Evolutionary conservation across 2,113 vertebrate genomes (phyloP).

Genomic region (Apaloderma vittatum): DNA sequence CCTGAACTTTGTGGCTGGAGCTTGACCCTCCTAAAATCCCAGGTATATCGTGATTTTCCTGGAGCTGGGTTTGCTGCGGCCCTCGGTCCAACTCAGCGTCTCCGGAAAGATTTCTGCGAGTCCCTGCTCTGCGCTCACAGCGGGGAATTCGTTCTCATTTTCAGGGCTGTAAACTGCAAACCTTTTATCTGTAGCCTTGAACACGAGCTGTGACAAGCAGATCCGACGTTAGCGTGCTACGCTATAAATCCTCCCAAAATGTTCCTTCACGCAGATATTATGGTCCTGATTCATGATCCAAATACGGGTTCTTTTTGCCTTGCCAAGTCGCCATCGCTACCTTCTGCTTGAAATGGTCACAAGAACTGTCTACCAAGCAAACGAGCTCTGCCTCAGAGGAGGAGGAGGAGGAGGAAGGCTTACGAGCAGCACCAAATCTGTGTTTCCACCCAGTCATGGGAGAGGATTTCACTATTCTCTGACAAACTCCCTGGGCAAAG

Average conservation of each 20-base stretch:
- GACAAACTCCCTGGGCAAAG: background rate
- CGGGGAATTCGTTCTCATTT: background rate
- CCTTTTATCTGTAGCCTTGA: conserved; percentile 31
- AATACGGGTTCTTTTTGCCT: background rate
- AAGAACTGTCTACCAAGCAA: background rate
- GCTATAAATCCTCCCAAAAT: conserved; percentile 6
- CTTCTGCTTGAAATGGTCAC: background rate
- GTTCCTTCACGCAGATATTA: background rate
- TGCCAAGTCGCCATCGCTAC: conserved; percentile 43
- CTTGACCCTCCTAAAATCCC: background rate
- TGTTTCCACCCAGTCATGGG: background rate
- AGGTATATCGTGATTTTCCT: accelerated
- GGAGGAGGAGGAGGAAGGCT: background rate
- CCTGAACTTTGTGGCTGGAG: background rate
- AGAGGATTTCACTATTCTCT: background rate
- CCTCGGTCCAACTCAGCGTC: background rate
- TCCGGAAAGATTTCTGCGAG: background rate
- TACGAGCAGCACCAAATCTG: background rate
- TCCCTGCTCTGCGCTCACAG: background rate
- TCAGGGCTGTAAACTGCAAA: conserved; percentile 24
- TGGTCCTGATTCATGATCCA: conserved; percentile 25
- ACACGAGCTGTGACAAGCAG: background rate
- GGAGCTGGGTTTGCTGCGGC: background rate
- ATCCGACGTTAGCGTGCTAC: background rate
- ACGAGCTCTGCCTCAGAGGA: background rate